Conservation (phyloP, 2,797 vertebrate species). For the Liparis tanakae region DNA sequence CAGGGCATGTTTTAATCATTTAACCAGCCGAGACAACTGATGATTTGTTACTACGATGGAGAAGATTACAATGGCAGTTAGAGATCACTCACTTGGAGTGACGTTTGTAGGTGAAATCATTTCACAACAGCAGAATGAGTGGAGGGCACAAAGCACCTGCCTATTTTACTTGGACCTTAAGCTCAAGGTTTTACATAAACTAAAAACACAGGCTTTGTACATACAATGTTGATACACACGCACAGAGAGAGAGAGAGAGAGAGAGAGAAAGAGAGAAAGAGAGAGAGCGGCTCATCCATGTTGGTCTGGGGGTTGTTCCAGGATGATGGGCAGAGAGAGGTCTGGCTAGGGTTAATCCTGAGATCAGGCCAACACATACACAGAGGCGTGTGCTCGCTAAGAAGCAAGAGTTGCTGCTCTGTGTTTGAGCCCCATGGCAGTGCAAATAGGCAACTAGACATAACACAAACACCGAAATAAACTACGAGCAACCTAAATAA, state of each 20-base stretch:
- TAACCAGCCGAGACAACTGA: conserved; percentile 17
- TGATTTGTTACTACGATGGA: conserved; percentile 11
- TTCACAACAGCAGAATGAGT: conserved; percentile 7
- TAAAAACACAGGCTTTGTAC: background rate
- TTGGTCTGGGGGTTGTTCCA: conserved; percentile 11
- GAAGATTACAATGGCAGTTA: conserved; percentile 22
- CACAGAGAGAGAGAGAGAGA: background rate
- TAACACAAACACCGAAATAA: background rate
- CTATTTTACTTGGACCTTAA: background rate
- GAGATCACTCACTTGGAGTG: conserved; percentile 4
- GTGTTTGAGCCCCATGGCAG: background rate
- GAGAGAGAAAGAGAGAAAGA: conserved; percentile 8
- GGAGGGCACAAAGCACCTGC: background rate
- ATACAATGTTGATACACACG: background rate
- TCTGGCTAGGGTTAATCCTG: conserved; percentile 65
- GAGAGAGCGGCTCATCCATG: conserved; percentile 33
- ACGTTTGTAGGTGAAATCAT: conserved; percentile 15
- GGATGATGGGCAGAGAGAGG: conserved; percentile 48
- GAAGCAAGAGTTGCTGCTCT: conserved; percentile 30
- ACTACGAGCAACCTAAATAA: background rate
- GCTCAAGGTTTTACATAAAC: background rate
- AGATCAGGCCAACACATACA: conserved; percentile 55
- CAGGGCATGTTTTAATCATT: conserved; percentile 1
- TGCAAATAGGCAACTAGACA: background rate
- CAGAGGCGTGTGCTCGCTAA: conserved; percentile 33